Percentiles rank a stretch among this genome's conserved stretches.
Conservation (phyloP, 2,888 invertebrate genomes). For the Notocelia uddmanniana region DNA sequence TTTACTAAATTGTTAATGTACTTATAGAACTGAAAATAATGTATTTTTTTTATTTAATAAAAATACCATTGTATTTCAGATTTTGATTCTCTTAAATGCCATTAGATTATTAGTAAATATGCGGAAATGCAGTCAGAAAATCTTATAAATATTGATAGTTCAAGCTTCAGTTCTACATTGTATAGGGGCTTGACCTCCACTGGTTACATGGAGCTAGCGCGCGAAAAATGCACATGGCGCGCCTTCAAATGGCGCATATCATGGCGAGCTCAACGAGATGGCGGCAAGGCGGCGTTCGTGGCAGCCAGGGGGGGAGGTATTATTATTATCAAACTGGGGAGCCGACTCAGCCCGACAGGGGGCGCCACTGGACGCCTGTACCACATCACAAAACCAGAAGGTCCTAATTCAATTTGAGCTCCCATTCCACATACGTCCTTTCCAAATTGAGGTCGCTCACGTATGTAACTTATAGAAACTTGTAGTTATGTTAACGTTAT, state of each 20-base stretch:
- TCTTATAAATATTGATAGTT: constrained; percentile 7
- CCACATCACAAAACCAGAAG: not conserved
- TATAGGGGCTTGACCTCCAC: constrained; percentile 34
- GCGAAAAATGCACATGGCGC: constrained; percentile 46
- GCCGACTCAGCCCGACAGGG: constrained; percentile 33
- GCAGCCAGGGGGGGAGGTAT: constrained; percentile 38
- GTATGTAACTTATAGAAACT: constrained; percentile 19
- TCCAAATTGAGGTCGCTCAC: not conserved
- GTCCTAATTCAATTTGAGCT: not conserved
- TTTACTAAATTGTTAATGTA: constrained; percentile 84
- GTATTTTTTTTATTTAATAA: constrained; percentile 84
- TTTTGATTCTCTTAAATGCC: constrained; percentile 5
- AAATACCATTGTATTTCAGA: constrained; percentile 73
- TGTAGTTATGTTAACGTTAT: constrained; percentile 23
- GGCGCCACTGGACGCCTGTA: constrained; percentile 37
- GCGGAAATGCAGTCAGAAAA: not conserved
- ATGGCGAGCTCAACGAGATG: constrained; percentile 43
- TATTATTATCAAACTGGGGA: constrained; percentile 38
- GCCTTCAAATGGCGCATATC: constrained; percentile 43
- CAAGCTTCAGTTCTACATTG: constrained; percentile 21
- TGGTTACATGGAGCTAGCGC: constrained; percentile 33
- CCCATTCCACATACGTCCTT: constrained; percentile 11
- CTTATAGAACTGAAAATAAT: constrained; percentile 83
- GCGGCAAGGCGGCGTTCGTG: constrained; percentile 45
- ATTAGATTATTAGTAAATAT: not conserved